A percentile compares a stretch with the other conserved stretches of the same genome.
Conservation (phyloP, 2,888 invertebrate species). For the Tetragnatha montana region DNA sequence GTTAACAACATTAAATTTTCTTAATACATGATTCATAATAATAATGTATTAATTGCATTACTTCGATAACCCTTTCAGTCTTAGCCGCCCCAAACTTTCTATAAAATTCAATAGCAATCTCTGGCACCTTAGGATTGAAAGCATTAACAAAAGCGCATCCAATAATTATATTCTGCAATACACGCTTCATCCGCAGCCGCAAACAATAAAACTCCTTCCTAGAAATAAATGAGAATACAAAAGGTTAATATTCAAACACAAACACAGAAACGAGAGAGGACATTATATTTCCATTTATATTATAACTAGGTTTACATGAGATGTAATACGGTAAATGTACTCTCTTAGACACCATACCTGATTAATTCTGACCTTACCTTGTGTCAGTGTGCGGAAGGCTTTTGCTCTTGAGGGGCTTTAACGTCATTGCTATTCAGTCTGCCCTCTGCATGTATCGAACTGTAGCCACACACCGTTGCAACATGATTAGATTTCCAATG, state of each 20-base stretch:
- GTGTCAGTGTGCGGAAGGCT: background rate
- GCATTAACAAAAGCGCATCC: too few species aligned
- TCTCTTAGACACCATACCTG: conserved; percentile 2
- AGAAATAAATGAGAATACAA: background rate
- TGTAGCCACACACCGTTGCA: background rate
- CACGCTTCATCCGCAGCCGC: background rate
- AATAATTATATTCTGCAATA: too few species aligned
- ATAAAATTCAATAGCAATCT: too few species aligned
- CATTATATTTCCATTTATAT: background rate
- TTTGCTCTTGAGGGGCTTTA: conserved; percentile 1
- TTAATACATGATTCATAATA: too few species aligned
- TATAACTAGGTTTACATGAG: background rate
- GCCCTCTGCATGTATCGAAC: conserved; percentile 10
- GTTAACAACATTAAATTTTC: too few species aligned
- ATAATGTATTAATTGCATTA: too few species aligned
- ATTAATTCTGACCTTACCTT: conserved; percentile 20
- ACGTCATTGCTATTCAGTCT: conserved; percentile 8
- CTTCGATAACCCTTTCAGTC: too few species aligned
- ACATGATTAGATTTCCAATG: conserved; percentile 47
- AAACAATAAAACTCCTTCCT: background rate
- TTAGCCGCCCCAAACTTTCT: too few species aligned
- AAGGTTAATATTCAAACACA: background rate
- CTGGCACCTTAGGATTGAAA: too few species aligned
- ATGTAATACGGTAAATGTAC: conserved; percentile 9
- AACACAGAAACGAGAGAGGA: background rate